phyloP scores from a whole-genome alignment of 2,888 invertebrate species.

The Oligia fasciuncula region DNA sequence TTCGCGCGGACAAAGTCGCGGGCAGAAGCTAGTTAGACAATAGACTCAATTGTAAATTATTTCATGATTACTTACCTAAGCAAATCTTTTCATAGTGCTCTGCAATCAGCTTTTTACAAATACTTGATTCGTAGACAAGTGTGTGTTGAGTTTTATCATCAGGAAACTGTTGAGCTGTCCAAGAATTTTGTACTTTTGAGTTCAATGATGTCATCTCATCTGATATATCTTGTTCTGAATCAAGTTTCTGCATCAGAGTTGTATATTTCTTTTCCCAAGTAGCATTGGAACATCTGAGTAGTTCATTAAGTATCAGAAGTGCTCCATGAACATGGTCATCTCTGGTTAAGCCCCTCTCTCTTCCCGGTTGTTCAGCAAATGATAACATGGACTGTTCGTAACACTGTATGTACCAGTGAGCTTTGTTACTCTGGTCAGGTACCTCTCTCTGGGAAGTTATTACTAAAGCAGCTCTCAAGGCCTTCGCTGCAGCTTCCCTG shows the following conservation, averaged over 20 bases:
- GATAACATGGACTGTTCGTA: conserved; percentile 96
- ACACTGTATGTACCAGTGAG: conserved; percentile 97
- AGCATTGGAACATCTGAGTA: conserved; percentile 96
- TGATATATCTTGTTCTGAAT: conserved; percentile 83
- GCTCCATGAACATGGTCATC: conserved; percentile 98
- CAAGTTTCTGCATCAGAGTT: conserved; percentile 91
- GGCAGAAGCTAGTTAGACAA: too few species aligned
- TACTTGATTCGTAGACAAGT: conserved; percentile 93
- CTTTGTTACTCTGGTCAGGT: conserved; percentile 96
- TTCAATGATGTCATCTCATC: conserved; percentile 89
- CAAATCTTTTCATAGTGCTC: conserved; percentile 96
- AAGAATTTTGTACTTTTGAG: conserved; percentile 83
- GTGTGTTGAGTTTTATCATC: conserved; percentile 82
- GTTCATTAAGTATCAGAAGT: conserved; percentile 97
- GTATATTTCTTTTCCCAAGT: conserved; percentile 96
- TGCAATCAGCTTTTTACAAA: conserved; percentile 95
- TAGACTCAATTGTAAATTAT: too few species aligned
- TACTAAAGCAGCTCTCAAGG: conserved; percentile 97
- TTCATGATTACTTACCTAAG: conserved; percentile 77
- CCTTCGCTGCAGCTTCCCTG: conserved; percentile 97
- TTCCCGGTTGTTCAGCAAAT: conserved; percentile 91
- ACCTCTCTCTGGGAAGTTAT: conserved; percentile 98
- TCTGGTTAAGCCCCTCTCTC: conserved; percentile 92
- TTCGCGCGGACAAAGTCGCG: too few species aligned
- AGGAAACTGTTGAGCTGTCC: conserved; percentile 76